Conservation (phyloP, 1,140 invertebrate species). For the Drosophila bocqueti region DNA sequence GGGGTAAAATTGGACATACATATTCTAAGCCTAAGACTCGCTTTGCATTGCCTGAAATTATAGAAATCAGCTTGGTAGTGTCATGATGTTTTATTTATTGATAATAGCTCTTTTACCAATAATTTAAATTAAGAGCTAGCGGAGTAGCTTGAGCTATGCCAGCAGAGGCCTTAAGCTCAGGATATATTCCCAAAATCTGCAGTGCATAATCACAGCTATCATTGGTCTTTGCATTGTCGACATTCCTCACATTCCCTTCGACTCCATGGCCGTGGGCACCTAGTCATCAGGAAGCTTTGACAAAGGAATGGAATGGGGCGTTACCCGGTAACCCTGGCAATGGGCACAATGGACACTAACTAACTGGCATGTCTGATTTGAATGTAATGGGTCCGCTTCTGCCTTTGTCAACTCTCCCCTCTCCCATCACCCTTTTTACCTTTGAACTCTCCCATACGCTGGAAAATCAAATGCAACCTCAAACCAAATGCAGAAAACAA, state of each 20-base stretch:
- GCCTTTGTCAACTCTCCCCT: background rate
- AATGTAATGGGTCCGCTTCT: conserved; percentile 71
- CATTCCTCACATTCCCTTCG: conserved; percentile 1
- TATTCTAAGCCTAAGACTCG: background rate
- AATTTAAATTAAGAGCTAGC: no score
- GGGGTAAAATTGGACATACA: background rate
- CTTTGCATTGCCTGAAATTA: no score
- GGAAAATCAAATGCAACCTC: conserved; percentile 43
- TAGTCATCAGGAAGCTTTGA: conserved; percentile 1
- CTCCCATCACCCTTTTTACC: background rate
- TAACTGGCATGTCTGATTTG: conserved; percentile 77
- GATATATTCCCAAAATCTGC: background rate
- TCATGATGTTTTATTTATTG: no score
- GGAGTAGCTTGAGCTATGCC: no score
- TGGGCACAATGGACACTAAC: conserved; percentile 77
- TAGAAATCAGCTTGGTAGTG: background rate
- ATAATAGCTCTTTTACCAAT: no score
- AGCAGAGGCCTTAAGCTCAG: no score
- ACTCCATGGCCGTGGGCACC: background rate
- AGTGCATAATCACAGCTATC: conserved; percentile 13
- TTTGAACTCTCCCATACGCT: conserved; percentile 7
- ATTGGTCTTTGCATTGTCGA: background rate
- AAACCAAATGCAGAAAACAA: conserved; percentile 12
- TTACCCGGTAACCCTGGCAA: conserved; percentile 15
- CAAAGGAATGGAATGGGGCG: background rate